phyloP scores from a whole-genome alignment of 2,113 vertebrate genomes.

The Scalopus aquaticus region DNA sequence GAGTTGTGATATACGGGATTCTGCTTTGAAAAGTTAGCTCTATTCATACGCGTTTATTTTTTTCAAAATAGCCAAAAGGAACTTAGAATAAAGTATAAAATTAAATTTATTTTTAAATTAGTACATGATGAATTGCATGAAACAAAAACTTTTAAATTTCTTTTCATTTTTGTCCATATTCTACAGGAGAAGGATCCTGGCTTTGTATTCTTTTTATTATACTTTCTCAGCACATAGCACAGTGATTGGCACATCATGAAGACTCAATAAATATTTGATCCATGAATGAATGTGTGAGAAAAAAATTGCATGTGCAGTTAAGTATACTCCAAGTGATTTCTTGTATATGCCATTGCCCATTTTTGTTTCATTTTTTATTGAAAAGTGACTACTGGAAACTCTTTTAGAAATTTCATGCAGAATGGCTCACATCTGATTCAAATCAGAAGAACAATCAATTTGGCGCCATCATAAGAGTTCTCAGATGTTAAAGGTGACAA shows the following conservation, averaged over 20 bases:
- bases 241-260: neutral
- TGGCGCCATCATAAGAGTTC: conserved; percentile 61
- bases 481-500: conserved; percentile 80
- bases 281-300: conserved; percentile 30
- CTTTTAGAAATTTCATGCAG: neutral
- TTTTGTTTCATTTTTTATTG: conserved; percentile 50
- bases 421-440: conserved; percentile 70
- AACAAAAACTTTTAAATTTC: neutral
- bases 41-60: neutral
- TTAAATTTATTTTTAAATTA: neutral
- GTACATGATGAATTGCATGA: neutral
- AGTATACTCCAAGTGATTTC: conserved; percentile 10
- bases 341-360: conserved; percentile 23
- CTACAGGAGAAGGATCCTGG: neutral
- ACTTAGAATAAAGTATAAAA: neutral
- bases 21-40: neutral
- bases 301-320: conserved; percentile 43
- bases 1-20: neutral
- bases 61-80: neutral
- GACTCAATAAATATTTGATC: conserved; percentile 53
- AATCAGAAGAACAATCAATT: conserved; percentile 75
- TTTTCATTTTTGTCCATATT: neutral
- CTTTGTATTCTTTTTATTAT: neutral
- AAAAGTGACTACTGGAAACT: conserved; percentile 59
- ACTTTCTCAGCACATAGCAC: neutral